These are phyloP conservation scores for Dipodomys ordii DNA, from an alignment of 2,113 vertebrate species.

Conservation along the genomic window DNA sequence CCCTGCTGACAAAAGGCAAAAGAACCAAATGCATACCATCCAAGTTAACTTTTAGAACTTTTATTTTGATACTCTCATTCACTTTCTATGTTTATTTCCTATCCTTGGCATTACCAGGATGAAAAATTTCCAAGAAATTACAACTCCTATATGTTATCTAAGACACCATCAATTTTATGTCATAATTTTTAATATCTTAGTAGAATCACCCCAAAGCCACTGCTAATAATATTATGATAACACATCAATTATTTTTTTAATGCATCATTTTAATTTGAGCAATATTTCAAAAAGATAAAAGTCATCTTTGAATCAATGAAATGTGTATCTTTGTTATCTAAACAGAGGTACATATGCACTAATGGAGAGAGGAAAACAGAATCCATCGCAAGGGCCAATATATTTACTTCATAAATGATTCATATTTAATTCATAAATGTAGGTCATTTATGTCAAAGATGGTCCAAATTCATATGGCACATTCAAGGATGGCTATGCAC, in stretches of 20 bases:
- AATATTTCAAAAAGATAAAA: background rate
- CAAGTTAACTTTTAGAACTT: too few species aligned
- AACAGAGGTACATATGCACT: background rate
- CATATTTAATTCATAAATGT: slow-evolving; percentile 26
- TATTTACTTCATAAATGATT: slow-evolving; percentile 7
- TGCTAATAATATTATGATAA: background rate
- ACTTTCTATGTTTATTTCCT: background rate
- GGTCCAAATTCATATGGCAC: background rate
- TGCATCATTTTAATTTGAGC: background rate
- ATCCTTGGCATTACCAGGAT: slow-evolving; percentile 2
- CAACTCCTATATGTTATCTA: background rate
- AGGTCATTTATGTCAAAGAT: background rate
- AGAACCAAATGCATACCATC: too few species aligned
- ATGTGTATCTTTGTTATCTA: background rate
- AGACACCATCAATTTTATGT: background rate
- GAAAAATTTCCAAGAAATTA: slow-evolving; percentile 44
- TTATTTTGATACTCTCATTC: background rate
- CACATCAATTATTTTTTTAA: background rate
- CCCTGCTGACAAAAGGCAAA: too few species aligned
- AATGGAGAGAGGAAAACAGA: background rate
- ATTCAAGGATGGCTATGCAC: background rate
- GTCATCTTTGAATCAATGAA: background rate
- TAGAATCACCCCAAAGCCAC: background rate
- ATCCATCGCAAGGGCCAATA: background rate
- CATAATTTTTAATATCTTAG: slow-evolving; percentile 4